Base-by-base conservation (phyloP, 2,113 vertebrate species). In the Gallinago media region DNA sequence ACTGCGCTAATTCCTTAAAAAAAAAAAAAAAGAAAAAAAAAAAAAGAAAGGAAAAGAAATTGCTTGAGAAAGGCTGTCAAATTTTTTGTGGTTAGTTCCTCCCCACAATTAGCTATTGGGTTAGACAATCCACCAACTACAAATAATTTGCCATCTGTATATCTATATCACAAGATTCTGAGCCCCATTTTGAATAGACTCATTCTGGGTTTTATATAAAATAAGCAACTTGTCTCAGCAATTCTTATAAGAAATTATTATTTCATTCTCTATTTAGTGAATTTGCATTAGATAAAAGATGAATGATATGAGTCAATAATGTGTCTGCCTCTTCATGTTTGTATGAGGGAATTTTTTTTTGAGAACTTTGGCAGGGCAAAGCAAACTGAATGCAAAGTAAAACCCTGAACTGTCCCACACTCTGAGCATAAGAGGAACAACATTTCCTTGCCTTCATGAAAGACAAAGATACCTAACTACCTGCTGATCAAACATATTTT, bases 121-220 rank as follows among this genome's bases (percentile, higher is more conserved):
- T 91, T 91, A 96, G 74, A 83, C 74, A 74, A 80, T 52, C 34
- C 49, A 83, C n/a, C 61, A 77, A 1, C 40, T 63, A 77, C 78
- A 94, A 89, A 89, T 74, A 80, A 52, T 78, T 77, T 89, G 42
- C 77, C 78, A 92, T 80, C 84, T 95, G 83, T 52, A 8, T 63
- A 66, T 75, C 44, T 88, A 9, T 68, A 27, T 58, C 81, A 66
- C 56, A 74, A 54, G 46, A 77, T 68, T 87, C 36, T 49, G 36
- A 76, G 47, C 16, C 46, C 34, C 4, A 5, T 55, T 91, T 93
- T 96, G 78, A 95, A 93, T 92, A 77, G 91, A 32, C 34, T 63
- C 54, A 79, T 89, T 88, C 79, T 12, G n/a, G 15, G 27, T 66
- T 93, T 93, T 85, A 74, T 85, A 74, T 76, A 88, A 96, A 95